A percentile compares a stretch with the other conserved stretches of the same genome.
Evolutionary conservation across 2,113 vertebrate genomes (phyloP).

Genomic region (Mobula birostris): DNA sequence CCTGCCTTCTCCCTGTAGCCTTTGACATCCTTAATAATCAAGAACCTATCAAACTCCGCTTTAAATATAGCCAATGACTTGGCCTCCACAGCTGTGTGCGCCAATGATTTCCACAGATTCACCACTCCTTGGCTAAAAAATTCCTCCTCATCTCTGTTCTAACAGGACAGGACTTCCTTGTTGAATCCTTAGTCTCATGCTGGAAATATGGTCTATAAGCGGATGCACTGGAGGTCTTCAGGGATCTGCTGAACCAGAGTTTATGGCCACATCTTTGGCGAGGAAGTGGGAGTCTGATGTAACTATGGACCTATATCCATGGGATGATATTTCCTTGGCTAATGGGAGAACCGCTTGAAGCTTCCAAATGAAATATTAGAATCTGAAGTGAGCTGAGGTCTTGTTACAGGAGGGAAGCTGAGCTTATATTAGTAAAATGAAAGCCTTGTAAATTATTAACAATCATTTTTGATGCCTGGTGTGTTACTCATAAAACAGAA

Average conservation of each 20-base stretch:
- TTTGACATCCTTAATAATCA: too few relatives aligned
- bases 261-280: not conserved
- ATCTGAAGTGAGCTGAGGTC: not conserved
- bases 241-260: not conserved
- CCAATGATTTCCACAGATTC: too few relatives aligned
- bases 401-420: not conserved
- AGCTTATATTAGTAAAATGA: conserved; percentile 16
- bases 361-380: not conserved
- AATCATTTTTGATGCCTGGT: not conserved
- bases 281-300: not conserved
- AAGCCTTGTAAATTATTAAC: not conserved
- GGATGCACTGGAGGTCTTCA: not conserved
- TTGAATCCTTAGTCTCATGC: not conserved
- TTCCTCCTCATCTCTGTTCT: too few relatives aligned
- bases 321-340: not conserved
- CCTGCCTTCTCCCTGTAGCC: too few relatives aligned
- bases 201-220: not conserved
- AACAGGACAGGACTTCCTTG: too few relatives aligned
- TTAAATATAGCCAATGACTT: too few relatives aligned
- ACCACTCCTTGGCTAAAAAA: too few relatives aligned
- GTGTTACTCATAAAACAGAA: not conserved
- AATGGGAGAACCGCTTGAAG: not conserved
- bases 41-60: too few relatives aligned
- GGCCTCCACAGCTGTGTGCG: too few relatives aligned
- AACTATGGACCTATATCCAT: not conserved